Percentiles rank a stretch among this genome's conserved stretches.
phyloP scores from a whole-genome alignment of 2,113 vertebrate species.

The Hemichromis elongatus region DNA sequence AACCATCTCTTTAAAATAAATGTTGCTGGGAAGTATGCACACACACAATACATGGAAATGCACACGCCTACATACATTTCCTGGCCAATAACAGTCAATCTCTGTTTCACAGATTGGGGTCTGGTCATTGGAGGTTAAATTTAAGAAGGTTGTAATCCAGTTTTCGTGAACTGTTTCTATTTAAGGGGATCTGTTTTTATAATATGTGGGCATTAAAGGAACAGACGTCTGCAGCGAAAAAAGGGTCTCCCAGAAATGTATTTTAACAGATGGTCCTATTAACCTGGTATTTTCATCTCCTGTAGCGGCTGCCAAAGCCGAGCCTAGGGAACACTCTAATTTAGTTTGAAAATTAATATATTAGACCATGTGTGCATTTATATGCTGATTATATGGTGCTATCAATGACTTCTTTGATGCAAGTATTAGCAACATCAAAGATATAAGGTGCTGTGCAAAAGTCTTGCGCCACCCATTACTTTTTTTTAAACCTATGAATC shows the following conservation, averaged over 20 bases:
- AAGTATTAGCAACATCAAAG: neutral
- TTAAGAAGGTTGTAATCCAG: slow-evolving; percentile 1
- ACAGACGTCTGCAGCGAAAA: slow-evolving; percentile 21
- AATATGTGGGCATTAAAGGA: slow-evolving; percentile 27
- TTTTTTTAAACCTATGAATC: neutral
- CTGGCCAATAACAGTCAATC: slow-evolving; percentile 27
- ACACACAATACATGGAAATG: slow-evolving; percentile 26
- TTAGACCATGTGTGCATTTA: neutral
- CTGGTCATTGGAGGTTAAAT: slow-evolving; percentile 17
- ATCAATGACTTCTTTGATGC: neutral
- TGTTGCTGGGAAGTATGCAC: slow-evolving; percentile 43
- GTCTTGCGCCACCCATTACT: neutral
- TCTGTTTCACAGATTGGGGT: slow-evolving; percentile 33
- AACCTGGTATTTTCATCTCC: slow-evolving; percentile 40
- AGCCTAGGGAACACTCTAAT: neutral
- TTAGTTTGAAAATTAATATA: neutral
- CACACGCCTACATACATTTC: slow-evolving; percentile 21
- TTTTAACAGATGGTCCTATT: slow-evolving; percentile 67
- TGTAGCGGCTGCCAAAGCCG: neutral
- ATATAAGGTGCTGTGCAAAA: neutral
- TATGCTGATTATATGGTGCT: neutral
- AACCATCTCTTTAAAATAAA: slow-evolving; percentile 65
- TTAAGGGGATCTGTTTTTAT: slow-evolving; percentile 58
- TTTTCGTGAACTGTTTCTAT: slow-evolving; percentile 54
- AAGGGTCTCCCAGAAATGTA: slow-evolving; percentile 17